Evolutionary conservation across 2,888 invertebrate genomes (phyloP), one percentile per base, ranked within the genome.

Genomic region (Eristalinus sepulchralis): DNA sequence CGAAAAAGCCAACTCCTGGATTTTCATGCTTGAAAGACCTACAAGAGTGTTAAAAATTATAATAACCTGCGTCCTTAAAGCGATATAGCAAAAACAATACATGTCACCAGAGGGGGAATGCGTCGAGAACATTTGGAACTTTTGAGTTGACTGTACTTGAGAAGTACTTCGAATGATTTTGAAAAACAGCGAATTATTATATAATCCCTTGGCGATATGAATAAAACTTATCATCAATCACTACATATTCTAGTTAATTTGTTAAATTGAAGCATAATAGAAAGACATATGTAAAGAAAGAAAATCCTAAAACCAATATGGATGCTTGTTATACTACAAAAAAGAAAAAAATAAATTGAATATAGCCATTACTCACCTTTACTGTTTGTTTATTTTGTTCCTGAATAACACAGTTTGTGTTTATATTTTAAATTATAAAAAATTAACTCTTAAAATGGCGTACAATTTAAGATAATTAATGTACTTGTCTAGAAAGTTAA

Each of bases 131-230:
- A 47, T 47, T n/a, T 47, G 17, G 20, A 78, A 70, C 70, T 79
- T 80, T 83, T 79, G 83, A 73, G 34, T 63, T 13, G 59, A 83
- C 83, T 83, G 83, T 83, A 83, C 83, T 53, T 47, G 9, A n/a
- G 22, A 20, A 36, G 24, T 11, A 33, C 20, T 33, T 2, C 2
- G n/a, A 9, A 0, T 9, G 31, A n/a, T 60, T 60, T 13, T 17
- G 17, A 60, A n/a, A 60, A 60, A 60, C 36, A 4, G 22, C 22
- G 2, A 24, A 39, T 8, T 39, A 36, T 76, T 76, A 76, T 31
- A 17, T 60, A 76, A 76, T 24, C 13, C 17, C 1, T 11, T 24
- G 0, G n/a, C 17, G 47, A 47, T 47, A 47, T 17, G 4, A 47
- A 47, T 17, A 17, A 47, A 47, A 17, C 17, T 17, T 47, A 47